Conservation (phyloP, 2,888 invertebrate genomes). For the Deilephila porcellus region DNA sequence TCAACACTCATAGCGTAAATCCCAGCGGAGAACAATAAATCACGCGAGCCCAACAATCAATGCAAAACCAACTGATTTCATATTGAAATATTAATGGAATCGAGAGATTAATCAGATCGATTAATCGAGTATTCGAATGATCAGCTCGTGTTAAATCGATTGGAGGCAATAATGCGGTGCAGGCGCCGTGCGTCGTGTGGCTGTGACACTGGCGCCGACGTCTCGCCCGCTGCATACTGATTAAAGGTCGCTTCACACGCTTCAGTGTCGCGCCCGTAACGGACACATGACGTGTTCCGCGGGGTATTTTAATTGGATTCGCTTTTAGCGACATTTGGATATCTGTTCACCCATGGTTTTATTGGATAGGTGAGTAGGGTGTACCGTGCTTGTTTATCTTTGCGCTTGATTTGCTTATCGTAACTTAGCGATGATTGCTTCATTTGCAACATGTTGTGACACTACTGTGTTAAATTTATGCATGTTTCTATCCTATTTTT, state of each 20-base stretch:
- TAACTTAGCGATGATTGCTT: neutral
- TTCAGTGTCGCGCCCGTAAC: slow-evolving; percentile 16
- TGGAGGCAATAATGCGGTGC: slow-evolving; percentile 25
- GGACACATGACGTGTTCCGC: slow-evolving; percentile 16
- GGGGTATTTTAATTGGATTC: slow-evolving; percentile 19
- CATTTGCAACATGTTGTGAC: no score
- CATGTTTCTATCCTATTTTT: no score
- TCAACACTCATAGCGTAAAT: slow-evolving; percentile 22
- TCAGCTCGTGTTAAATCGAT: slow-evolving; percentile 30
- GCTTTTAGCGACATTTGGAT: neutral
- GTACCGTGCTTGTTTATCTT: neutral
- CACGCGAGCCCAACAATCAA: slow-evolving; percentile 20
- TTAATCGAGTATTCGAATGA: slow-evolving; percentile 30
- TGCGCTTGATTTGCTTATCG: neutral
- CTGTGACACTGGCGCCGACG: slow-evolving; percentile 34
- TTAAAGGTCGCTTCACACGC: slow-evolving; percentile 29
- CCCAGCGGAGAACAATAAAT: slow-evolving; percentile 14
- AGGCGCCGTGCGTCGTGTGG: slow-evolving; percentile 33
- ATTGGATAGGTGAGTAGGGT: neutral
- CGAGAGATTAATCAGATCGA: slow-evolving; percentile 30
- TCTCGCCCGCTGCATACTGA: slow-evolving; percentile 29
- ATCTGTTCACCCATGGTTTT: neutral
- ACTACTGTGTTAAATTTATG: no score
- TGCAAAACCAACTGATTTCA: slow-evolving; percentile 27
- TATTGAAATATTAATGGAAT: slow-evolving; percentile 29